A percentile compares a stretch with the other conserved stretches of the same genome.
These are phyloP conservation scores for Rostratula benghalensis DNA, from an alignment of 2,113 vertebrate genomes.

Conservation along the genomic window DNA sequence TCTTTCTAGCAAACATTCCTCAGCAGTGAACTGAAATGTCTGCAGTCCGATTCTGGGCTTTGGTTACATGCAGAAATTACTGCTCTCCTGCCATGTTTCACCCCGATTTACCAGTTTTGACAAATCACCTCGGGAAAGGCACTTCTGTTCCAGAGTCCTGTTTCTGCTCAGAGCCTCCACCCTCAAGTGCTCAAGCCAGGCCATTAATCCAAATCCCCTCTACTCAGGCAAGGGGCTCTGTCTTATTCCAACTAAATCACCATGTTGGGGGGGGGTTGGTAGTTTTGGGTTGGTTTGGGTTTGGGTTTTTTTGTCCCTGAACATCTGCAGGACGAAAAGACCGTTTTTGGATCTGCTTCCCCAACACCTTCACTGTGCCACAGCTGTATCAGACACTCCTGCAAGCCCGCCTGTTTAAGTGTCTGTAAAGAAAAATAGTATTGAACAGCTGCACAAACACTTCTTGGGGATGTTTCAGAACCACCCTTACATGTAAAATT, in stretches of 20 bases:
- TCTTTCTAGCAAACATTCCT: not conserved
- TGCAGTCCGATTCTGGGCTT: not conserved
- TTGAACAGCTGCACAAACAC: not conserved
- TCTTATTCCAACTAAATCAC: not conserved
- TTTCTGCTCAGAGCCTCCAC: not conserved
- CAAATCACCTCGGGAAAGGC: not conserved
- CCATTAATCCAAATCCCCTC: not conserved
- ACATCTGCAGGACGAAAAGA: not conserved
- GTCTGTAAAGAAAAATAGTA: not conserved
- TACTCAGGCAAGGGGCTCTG: not conserved
- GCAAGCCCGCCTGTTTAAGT: not conserved
- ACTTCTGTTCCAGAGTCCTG: not conserved
- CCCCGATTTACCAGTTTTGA: not conserved
- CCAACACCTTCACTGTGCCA: not conserved
- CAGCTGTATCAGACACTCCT: not conserved
- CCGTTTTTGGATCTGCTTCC: not conserved
- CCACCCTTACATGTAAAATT: not conserved
- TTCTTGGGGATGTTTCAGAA: not conserved
- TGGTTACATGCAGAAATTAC: not conserved
- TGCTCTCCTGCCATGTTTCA: not conserved
- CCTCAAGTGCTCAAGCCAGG: not conserved
- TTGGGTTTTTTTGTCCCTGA: not conserved
- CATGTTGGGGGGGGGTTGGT: no score
- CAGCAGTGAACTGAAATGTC: not conserved
- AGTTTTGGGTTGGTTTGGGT: no score